Evolutionary conservation across 2,888 invertebrate genomes (phyloP), one percentile per base, ranked within the genome.

Genomic region (Escarpia spicata): DNA sequence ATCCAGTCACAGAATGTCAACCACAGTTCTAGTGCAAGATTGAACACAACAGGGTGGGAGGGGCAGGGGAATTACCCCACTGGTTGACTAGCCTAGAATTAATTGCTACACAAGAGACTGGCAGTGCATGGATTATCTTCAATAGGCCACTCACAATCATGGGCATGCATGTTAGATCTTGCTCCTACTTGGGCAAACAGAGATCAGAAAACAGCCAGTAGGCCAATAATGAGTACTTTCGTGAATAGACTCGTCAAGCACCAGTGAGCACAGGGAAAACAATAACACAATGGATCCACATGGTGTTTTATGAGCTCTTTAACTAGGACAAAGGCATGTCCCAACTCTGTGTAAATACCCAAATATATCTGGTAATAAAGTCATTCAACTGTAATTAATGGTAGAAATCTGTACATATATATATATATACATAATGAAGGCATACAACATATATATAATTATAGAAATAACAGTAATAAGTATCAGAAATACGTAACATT

Each of bases 1-100:
- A 75, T 75, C 26, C 75, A 75, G 75, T 75, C 75, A 75, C 75
- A 26, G n/a, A 75, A 75, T n/a, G n/a, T 75, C 75, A 75, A 75
- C 75, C 75, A 75, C 19, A 75, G 75, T 75, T 26, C 12, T 9
- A 52, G 52, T 12, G 52, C 75, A 75, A 75, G 75, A 75, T 6
- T 75, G n/a, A 26, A 75, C 26, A 75, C 75, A 75, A 75, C 26
- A 26, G 75, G 75, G 75, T 26, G 26, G 75, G 75, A 75, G 75
- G 75, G 75, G 75, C 75, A 75, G 75, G 75, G 19, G 75, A 75
- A 4, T 75, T 75, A 75, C 26, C 75, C 75, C 75, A 26, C 15
- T 3, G 75, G 75, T 75, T 75, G 2, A n/a, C 75, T 75, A 75
- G 3, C 19, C 26, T 75, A 75, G 26, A 75, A 26, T 75, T 26